A percentile compares a stretch with the other conserved stretches of the same genome.
Evolutionary conservation across 2,888 invertebrate species (phyloP).

Genomic region (Drosophila subquinaria): DNA sequence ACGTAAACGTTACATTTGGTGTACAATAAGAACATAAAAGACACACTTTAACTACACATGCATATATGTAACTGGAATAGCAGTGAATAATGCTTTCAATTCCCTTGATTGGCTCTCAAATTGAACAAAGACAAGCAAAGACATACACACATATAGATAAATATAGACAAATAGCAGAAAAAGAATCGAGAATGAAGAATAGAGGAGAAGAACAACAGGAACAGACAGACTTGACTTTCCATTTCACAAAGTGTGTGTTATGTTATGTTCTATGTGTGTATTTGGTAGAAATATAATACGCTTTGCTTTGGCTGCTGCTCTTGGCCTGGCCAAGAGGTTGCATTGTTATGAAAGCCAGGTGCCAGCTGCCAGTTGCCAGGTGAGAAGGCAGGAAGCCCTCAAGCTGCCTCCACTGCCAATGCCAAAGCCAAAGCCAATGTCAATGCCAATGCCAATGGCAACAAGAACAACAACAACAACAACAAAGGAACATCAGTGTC

Average conservation of each 20-base stretch:
- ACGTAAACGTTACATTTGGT: background rate
- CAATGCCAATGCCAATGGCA: background rate
- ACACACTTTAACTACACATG: slow-evolving; percentile 1
- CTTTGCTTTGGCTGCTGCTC: background rate
- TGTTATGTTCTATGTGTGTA: too few species aligned
- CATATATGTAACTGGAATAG: slow-evolving; percentile 3
- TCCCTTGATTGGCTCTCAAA: slow-evolving; percentile 17
- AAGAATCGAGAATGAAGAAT: background rate
- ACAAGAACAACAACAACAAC: background rate
- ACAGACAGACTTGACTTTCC: background rate
- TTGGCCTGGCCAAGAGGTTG: slow-evolving; percentile 9
- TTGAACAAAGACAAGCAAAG: slow-evolving; percentile 3
- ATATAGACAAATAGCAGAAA: slow-evolving; percentile 6
- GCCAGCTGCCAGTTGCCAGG: background rate
- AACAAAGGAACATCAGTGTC: background rate
- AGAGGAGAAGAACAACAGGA: slow-evolving; percentile 1
- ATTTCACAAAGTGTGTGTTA: slow-evolving; percentile 1
- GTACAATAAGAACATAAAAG: background rate
- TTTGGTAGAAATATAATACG: slow-evolving; percentile 25
- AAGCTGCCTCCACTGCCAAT: background rate
- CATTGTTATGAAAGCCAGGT: slow-evolving; percentile 13
- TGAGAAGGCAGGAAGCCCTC: background rate
- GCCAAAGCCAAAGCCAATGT: background rate
- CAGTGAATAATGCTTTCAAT: slow-evolving; percentile 21
- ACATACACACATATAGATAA: slow-evolving; percentile 1